phyloP scores from a whole-genome alignment of 37 sponge, comb jelly and placozoan species.

The Halichondria panicea region DNA sequence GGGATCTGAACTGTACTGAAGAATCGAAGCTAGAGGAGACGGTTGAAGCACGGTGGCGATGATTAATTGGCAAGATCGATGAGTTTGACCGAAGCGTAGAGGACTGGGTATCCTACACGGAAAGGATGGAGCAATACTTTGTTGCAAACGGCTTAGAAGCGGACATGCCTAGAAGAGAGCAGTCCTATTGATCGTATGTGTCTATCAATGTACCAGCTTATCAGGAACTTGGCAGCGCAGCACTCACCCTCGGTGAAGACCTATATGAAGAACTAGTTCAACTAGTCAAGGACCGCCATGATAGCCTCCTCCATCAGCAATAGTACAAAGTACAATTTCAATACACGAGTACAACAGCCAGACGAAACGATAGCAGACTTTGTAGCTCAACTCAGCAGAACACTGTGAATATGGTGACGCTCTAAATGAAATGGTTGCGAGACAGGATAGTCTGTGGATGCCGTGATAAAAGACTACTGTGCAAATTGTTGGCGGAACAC shows the following conservation, averaged over 20 bases:
- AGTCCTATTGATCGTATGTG: neutral
- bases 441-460: no score
- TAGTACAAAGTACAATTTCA: neutral
- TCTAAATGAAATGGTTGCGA: no score
- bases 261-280: neutral
- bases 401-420: slow-evolving; percentile 1
- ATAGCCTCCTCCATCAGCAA: slow-evolving; percentile 1
- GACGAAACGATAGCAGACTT: neutral
- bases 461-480: neutral
- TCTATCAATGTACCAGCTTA: neutral
- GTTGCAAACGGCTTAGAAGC: neutral
- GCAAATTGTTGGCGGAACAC: neutral
- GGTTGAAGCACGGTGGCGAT: no score
- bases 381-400: neutral
- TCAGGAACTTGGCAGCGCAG: neutral
- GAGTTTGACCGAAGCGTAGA: neutral
- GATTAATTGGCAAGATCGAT: neutral
- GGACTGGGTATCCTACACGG: neutral
- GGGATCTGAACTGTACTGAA: no score
- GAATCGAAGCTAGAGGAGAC: no score
- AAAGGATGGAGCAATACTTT: neutral
- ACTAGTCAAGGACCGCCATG: neutral
- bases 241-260: neutral
- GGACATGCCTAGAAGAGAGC: neutral
- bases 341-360: neutral